Evolutionary conservation across 1,140 invertebrate species (phyloP).

Genomic region (Heterodera carotae): DNA sequence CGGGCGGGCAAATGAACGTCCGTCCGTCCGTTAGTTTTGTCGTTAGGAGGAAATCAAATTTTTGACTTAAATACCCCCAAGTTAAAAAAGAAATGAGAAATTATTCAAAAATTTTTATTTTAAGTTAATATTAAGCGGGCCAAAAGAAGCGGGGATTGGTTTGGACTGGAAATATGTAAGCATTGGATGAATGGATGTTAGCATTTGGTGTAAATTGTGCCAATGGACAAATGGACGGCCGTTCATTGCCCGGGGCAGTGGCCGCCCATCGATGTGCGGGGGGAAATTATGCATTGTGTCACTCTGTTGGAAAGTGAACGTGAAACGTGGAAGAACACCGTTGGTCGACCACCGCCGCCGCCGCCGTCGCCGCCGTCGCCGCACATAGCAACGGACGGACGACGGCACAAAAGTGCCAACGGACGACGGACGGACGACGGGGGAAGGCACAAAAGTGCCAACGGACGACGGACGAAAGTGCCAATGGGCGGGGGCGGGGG

Average conservation of each 20-base stretch:
- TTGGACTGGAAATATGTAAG: too few relatives aligned
- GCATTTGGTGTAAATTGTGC: background rate
- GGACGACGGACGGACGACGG: too few relatives aligned
- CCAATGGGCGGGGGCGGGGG: background rate
- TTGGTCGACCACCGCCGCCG: background rate
- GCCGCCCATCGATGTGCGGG: background rate
- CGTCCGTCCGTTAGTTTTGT: background rate
- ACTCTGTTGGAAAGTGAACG: background rate
- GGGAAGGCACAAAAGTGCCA: background rate
- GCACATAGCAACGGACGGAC: slow-evolving; percentile 3
- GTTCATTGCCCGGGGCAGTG: background rate
- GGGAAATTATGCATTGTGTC: background rate
- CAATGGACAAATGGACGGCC: too few relatives aligned
- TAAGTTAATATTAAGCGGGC: too few relatives aligned
- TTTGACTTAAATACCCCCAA: background rate
- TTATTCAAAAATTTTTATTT: too few relatives aligned
- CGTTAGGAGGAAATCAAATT: background rate
- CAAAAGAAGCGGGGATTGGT: too few relatives aligned
- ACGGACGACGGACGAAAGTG: background rate
- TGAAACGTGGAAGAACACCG: background rate
- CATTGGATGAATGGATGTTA: background rate
- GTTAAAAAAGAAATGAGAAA: background rate
- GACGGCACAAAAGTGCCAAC: background rate
- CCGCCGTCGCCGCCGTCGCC: too few relatives aligned
- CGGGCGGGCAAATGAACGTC: background rate